These are phyloP conservation scores for Columba guinea DNA, from an alignment of 2,797 vertebrate species.

Conservation along the genomic window DNA sequence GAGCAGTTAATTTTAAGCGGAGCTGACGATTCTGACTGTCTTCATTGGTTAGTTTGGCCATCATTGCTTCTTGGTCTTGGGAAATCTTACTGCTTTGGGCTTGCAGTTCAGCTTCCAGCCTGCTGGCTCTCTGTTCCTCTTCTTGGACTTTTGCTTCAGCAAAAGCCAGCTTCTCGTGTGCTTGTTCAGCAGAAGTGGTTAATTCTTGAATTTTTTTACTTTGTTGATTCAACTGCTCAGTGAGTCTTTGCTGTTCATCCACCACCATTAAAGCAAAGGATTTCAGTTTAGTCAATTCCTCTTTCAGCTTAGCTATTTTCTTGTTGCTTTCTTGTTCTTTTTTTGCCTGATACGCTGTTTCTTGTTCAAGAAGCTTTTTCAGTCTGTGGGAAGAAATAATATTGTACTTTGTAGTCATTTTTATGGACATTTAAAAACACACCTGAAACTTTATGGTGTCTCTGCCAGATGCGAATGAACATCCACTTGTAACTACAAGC, in stretches of 20 bases:
- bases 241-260: constrained; percentile 93
- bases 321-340: constrained; percentile 88
- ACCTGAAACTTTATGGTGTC: neutral
- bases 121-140: constrained; percentile 85
- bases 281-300: constrained; percentile 93
- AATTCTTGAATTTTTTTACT: constrained; percentile 87
- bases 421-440: neutral
- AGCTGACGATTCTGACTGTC: constrained; percentile 92
- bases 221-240: constrained; percentile 87
- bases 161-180: constrained; percentile 84
- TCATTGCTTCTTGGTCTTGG: constrained; percentile 88
- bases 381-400: constrained; percentile 80
- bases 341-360: constrained; percentile 86
- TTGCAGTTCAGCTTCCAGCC: constrained; percentile 85
- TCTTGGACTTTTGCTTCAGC: constrained; percentile 84
- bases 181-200: constrained; percentile 78
- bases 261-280: constrained; percentile 96
- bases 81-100: constrained; percentile 79
- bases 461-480: neutral
- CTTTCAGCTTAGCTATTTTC: constrained; percentile 85
- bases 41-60: constrained; percentile 91
- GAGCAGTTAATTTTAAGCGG: constrained; percentile 87
- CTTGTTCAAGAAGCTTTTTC: constrained; percentile 92
- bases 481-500: neutral
- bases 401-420: constrained; percentile 48